These are phyloP conservation scores for Hesperophylax magnus DNA, from an alignment of 1,140 invertebrate genomes.

Conservation along the genomic window DNA sequence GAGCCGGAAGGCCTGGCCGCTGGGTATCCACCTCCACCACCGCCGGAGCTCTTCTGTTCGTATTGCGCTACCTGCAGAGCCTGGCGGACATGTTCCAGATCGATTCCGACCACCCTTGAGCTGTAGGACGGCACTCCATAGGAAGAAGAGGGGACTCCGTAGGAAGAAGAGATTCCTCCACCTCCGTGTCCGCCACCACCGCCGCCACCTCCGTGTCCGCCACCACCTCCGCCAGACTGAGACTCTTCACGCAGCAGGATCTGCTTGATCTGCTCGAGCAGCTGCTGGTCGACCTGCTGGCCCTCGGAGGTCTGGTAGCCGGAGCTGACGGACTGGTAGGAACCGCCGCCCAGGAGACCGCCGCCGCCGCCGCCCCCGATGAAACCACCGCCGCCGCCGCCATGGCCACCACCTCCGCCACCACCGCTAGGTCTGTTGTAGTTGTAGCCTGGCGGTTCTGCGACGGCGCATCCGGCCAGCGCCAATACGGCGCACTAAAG, in stretches of 20 bases:
- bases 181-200: slow-evolving; percentile 66
- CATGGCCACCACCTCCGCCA: slow-evolving; percentile 50
- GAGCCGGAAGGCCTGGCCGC: slow-evolving; percentile 71
- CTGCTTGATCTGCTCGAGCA: slow-evolving; percentile 83
- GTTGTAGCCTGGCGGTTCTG: slow-evolving; percentile 69
- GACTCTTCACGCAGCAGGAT: slow-evolving; percentile 82
- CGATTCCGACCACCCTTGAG: slow-evolving; percentile 79
- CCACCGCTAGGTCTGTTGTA: slow-evolving; percentile 67
- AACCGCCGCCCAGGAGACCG: slow-evolving; percentile 69
- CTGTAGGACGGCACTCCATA: slow-evolving; percentile 74
- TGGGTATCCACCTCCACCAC: slow-evolving; percentile 71
- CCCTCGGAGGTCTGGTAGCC: slow-evolving; percentile 81
- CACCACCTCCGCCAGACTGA: slow-evolving; percentile 65
- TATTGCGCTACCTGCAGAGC: slow-evolving; percentile 84
- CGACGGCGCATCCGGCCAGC: slow-evolving; percentile 65
- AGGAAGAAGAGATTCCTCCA: slow-evolving; percentile 66
- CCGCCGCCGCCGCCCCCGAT: slow-evolving; percentile 55
- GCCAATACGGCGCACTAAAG: slow-evolving; percentile 69
- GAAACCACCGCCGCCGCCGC: slow-evolving; percentile 57
- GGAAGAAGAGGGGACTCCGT: slow-evolving; percentile 74
- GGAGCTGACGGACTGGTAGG: slow-evolving; percentile 77
- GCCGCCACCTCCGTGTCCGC: slow-evolving; percentile 64
- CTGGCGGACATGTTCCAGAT: slow-evolving; percentile 82
- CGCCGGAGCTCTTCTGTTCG: slow-evolving; percentile 69
- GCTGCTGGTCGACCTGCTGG: slow-evolving; percentile 78